Evolutionary conservation across 2,888 invertebrate genomes (phyloP), one percentile per base, ranked within the genome.

Genomic region (Caenorhabditis angaria): DNA sequence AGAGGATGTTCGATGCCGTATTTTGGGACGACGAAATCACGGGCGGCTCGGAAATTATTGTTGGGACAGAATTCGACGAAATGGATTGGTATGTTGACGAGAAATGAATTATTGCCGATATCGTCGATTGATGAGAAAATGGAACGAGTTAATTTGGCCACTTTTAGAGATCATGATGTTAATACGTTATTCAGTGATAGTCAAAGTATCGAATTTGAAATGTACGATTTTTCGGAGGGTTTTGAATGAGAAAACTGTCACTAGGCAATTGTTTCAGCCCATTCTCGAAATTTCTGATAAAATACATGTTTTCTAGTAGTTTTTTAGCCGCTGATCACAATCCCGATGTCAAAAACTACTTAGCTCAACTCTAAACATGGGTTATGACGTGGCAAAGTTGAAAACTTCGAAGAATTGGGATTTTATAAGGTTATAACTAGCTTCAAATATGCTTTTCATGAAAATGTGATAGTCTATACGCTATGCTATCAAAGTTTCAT

Each of bases 1-100:
- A 57, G 72, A n/a, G 72, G 67, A 27, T 56, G 58, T 0, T 48
- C 64, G 8, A n/a, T 67, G 25, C 67, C 72, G 4, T 65, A 25
- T 47, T 59, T 29, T 20, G 32, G 20, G 6, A 3, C 28, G 6
- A 53, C 50, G 8, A 64, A 64, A 48, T 41, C 55, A 14, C 27
- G 55, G 47, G 10, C 14, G 1, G 22, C 27, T 20, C 35, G 47
- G 22, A 67, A 72, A 35, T 65, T 72, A n/a, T n/a, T 28, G 12
- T n/a, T 72, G 27, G 72, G 72, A 14, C 61, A 53, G 27, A 63
- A 71, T 61, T 18, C 71, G 18, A 53, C 66, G 35, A 60, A 57
- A 57, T 71, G 71, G 71, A 27, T 71, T 0, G 18, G 27, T 6
- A 51, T 63, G 66, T 63, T 71, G 14, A 51, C 62, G 10, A 32